Evolutionary conservation across 2,113 vertebrate species (phyloP).

Genomic region (Anoplopoma fimbria): DNA sequence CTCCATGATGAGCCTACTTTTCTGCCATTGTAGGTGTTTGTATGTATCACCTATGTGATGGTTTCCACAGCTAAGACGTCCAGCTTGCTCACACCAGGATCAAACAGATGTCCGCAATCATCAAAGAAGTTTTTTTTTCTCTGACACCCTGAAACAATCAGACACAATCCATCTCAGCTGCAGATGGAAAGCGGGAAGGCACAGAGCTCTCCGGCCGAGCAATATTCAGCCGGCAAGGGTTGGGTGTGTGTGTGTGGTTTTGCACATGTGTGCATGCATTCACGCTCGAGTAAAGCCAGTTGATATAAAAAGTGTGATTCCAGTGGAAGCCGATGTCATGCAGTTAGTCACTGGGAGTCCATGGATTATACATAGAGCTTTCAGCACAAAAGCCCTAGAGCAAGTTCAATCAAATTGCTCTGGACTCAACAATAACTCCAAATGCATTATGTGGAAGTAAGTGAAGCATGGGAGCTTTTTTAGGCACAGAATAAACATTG

Average conservation of each 20-base stretch:
- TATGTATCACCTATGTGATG: conserved; percentile 2
- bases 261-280: conserved; percentile 18
- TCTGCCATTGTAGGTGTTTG: not conserved
- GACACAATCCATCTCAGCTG: conserved; percentile 41
- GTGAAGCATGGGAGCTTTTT: conserved; percentile 21
- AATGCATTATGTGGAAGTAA: conserved; percentile 8
- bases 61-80: conserved; percentile 12
- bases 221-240: not conserved
- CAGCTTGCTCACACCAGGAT: conserved; percentile 34
- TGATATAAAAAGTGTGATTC: conserved; percentile 36
- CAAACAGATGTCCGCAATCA: conserved; percentile 38
- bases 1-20: not conserved
- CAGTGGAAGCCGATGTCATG: conserved; percentile 46
- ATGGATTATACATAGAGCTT: conserved; percentile 62
- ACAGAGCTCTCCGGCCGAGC: not conserved
- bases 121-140: conserved; percentile 50
- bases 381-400: conserved; percentile 19
- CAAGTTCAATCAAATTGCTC: conserved; percentile 20
- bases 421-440: conserved; percentile 27
- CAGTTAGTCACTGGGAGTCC: conserved; percentile 38
- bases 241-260: not conserved
- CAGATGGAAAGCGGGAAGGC: conserved; percentile 34
- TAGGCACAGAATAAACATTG: not conserved
- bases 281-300: conserved; percentile 39
- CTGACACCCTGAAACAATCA: conserved; percentile 54